Conservation (phyloP, 2,888 invertebrate species). For the Biston betularia region DNA sequence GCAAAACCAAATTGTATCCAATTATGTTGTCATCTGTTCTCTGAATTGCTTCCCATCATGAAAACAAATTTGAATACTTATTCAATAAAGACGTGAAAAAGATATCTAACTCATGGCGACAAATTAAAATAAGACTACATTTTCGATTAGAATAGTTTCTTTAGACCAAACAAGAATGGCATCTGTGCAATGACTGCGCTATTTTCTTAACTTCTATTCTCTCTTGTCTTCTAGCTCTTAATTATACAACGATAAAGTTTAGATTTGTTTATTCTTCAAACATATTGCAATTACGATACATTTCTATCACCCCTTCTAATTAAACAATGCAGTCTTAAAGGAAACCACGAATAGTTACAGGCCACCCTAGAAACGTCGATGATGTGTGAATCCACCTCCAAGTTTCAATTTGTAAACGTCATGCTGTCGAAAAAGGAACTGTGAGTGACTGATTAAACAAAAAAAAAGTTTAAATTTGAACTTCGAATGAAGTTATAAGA, state of each 20-base stretch:
- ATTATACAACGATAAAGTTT: conserved; percentile 6
- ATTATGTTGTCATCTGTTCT: too few relatives aligned
- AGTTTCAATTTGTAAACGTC: conserved; percentile 55
- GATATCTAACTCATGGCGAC: background rate
- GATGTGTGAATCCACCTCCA: conserved; percentile 46
- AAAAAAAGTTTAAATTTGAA: conserved; percentile 49
- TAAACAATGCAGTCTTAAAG: conserved; percentile 72
- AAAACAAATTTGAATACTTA: background rate
- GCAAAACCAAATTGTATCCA: background rate
- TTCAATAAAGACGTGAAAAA: background rate
- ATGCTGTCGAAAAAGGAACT: conserved; percentile 67
- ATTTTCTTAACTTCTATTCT: conserved; percentile 47
- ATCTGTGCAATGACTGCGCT: conserved; percentile 68
- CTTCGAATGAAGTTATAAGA: conserved; percentile 50
- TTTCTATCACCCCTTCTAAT: conserved; percentile 67
- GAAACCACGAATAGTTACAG: conserved; percentile 56
- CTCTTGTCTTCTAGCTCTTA: conserved; percentile 11
- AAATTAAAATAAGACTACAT: conserved; percentile 1
- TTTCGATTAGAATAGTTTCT: conserved; percentile 25
- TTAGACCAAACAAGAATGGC: conserved; percentile 45
- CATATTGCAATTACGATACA: conserved; percentile 37
- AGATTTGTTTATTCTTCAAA: conserved; percentile 57
- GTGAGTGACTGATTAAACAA: conserved; percentile 67
- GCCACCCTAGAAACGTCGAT: conserved; percentile 46
- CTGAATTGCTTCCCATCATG: too few relatives aligned